Evolutionary conservation across 2,888 invertebrate species (phyloP).

Genomic region (Lutraria lutraria): DNA sequence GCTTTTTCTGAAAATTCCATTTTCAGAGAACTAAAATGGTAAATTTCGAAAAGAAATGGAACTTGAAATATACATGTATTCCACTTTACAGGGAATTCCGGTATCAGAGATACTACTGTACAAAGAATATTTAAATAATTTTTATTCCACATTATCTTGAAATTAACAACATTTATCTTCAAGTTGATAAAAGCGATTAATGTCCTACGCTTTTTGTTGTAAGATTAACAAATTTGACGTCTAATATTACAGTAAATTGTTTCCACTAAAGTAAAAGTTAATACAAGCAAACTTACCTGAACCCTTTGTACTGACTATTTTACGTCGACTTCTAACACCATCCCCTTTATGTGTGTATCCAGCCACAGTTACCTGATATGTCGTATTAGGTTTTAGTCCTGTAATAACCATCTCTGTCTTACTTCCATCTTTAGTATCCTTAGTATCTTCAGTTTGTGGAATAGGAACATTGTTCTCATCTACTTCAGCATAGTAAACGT

Average conservation of each 20-base stretch:
- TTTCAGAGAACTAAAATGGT: too few species aligned
- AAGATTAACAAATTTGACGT: too few species aligned
- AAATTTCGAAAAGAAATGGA: background rate
- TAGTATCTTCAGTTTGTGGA: slow-evolving; percentile 88
- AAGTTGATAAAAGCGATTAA: background rate
- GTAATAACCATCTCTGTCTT: slow-evolving; percentile 93
- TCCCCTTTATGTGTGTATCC: slow-evolving; percentile 98
- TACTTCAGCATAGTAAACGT: slow-evolving; percentile 89
- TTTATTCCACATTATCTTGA: background rate
- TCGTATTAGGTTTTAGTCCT: slow-evolving; percentile 97
- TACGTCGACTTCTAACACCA: slow-evolving; percentile 95
- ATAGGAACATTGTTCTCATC: slow-evolving; percentile 75
- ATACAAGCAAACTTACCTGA: slow-evolving; percentile 76
- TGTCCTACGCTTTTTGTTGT: too few species aligned
- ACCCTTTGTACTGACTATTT: slow-evolving; percentile 92
- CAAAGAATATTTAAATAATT: background rate
- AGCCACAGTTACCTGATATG: slow-evolving; percentile 95
- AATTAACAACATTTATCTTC: background rate
- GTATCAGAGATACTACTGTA: too few species aligned
- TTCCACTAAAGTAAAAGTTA: too few species aligned
- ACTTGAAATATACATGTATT: too few species aligned
- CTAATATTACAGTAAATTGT: too few species aligned
- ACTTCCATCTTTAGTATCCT: slow-evolving; percentile 93
- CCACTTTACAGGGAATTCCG: background rate
- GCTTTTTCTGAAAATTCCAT: too few species aligned